Evolutionary conservation across 2,888 invertebrate genomes (phyloP).

Genomic region (Platycheirus rosarum): DNA sequence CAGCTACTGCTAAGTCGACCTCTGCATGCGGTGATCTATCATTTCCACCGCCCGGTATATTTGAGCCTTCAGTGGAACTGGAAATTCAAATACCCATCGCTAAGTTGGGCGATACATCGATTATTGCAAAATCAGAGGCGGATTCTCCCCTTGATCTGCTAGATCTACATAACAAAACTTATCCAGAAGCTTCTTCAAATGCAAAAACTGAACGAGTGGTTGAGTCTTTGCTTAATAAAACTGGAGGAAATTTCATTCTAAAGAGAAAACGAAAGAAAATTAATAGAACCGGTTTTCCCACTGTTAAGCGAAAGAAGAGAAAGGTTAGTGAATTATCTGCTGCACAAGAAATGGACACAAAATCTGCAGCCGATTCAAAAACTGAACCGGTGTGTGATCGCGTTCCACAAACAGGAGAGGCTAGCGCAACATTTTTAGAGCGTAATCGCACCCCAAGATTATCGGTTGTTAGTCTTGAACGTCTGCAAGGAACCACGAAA

Average conservation of each 20-base stretch:
- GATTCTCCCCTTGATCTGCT: constrained; percentile 82
- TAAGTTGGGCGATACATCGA: constrained; percentile 83
- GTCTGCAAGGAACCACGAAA: constrained; percentile 83
- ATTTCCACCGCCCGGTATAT: constrained; percentile 86
- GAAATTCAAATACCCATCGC: constrained; percentile 87
- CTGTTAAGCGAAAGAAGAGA: constrained; percentile 91
- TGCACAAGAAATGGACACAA: constrained; percentile 19
- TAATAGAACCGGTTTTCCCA: constrained; percentile 94
- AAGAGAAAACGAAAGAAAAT: constrained; percentile 89
- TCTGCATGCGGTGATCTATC: constrained; percentile 76
- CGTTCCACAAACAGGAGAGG: constrained; percentile 88
- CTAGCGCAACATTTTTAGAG: constrained; percentile 86
- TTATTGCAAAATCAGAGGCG: constrained; percentile 83
- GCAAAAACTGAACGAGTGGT: constrained; percentile 79
- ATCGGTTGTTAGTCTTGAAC: constrained; percentile 86
- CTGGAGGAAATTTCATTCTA: constrained; percentile 81
- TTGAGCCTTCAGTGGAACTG: constrained; percentile 87
- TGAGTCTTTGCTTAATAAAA: constrained; percentile 81
- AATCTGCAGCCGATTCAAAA: constrained; percentile 42
- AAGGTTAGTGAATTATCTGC: constrained; percentile 79
- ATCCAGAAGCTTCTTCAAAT: constrained; percentile 64
- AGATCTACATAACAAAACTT: constrained; percentile 76
- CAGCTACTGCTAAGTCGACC: constrained; percentile 17
- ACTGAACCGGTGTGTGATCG: constrained; percentile 84
- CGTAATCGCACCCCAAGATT: constrained; percentile 84